These are phyloP conservation scores for Julus scandinavius DNA, from an alignment of 2,888 invertebrate genomes.

Conservation along the genomic window DNA sequence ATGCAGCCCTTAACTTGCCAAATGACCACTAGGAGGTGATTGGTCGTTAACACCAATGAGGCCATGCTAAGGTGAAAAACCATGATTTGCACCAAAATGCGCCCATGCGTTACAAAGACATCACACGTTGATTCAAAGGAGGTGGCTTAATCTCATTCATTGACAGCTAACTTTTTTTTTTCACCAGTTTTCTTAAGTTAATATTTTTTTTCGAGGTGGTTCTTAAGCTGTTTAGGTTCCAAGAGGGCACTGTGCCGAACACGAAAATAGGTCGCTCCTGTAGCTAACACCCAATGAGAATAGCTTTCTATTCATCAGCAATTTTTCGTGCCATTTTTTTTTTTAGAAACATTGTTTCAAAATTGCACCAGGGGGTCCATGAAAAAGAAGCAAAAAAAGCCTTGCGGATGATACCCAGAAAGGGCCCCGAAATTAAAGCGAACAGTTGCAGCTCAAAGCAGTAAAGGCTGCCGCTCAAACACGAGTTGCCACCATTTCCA, in stretches of 20 bases:
- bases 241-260: constrained; percentile 26
- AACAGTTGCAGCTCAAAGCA: constrained; percentile 3
- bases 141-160: constrained; percentile 5
- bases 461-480: constrained; percentile 16
- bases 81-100: background rate
- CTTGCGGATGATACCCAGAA: background rate
- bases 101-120: background rate
- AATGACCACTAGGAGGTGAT: background rate
- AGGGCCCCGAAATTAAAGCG: constrained; percentile 34
- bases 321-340: background rate
- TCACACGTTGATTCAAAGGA: background rate
- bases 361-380: constrained; percentile 5
- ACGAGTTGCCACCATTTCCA: background rate
- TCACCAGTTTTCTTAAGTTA: background rate
- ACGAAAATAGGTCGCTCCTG: constrained; percentile 10
- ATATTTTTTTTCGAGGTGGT: background rate
- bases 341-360: constrained; percentile 38
- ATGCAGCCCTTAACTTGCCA: no score
- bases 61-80: background rate
- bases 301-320: constrained; percentile 35
- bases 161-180: constrained; percentile 3
- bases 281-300: background rate
- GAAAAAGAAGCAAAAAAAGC: background rate
- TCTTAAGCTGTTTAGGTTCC: constrained; percentile 7
- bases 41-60: background rate